A percentile compares a stretch with the other conserved stretches of the same genome.
phyloP scores from a whole-genome alignment of 2,888 invertebrate genomes.

The Drosophila demipolita region DNA sequence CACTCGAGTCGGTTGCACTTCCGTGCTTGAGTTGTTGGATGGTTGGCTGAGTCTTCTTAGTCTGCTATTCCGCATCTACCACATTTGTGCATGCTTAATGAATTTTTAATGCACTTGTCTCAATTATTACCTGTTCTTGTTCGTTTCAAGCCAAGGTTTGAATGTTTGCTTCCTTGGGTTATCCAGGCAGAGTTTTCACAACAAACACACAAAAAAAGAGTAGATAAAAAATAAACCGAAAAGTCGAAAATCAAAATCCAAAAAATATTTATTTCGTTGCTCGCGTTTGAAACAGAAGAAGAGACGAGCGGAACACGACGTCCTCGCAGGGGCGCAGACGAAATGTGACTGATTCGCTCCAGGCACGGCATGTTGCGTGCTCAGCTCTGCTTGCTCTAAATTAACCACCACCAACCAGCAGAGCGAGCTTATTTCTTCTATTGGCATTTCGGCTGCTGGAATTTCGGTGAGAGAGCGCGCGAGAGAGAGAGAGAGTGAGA shows the following conservation, averaged over 20 bases:
- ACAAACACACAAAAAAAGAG: conserved; percentile 1
- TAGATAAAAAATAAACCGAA: conserved; percentile 9
- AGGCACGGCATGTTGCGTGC: conserved; percentile 61
- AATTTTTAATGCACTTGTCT: conserved; percentile 46
- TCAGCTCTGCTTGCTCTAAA: conserved; percentile 32
- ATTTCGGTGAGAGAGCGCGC: neutral
- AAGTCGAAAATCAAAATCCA: conserved; percentile 13
- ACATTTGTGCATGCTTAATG: conserved; percentile 14
- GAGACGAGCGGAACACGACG: conserved; percentile 23
- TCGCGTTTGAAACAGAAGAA: conserved; percentile 11
- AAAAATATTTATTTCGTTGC: conserved; percentile 15
- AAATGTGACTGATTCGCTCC: conserved; percentile 64
- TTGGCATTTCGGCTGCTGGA: conserved; percentile 20
- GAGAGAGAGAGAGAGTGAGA: neutral
- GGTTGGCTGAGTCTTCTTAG: conserved; percentile 1
- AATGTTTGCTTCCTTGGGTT: neutral
- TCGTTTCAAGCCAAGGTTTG: neutral
- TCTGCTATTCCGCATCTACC: neutral
- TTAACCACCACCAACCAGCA: conserved; percentile 12
- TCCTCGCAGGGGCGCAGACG: conserved; percentile 49
- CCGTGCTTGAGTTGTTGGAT: neutral
- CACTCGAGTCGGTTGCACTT: conserved; percentile 10
- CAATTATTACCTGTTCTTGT: conserved; percentile 29
- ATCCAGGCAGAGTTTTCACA: conserved; percentile 19
- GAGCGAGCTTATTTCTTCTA: conserved; percentile 11